Evolutionary conservation across 2,113 vertebrate genomes (phyloP).

Genomic region (Lycocorax pyrrhopterus): DNA sequence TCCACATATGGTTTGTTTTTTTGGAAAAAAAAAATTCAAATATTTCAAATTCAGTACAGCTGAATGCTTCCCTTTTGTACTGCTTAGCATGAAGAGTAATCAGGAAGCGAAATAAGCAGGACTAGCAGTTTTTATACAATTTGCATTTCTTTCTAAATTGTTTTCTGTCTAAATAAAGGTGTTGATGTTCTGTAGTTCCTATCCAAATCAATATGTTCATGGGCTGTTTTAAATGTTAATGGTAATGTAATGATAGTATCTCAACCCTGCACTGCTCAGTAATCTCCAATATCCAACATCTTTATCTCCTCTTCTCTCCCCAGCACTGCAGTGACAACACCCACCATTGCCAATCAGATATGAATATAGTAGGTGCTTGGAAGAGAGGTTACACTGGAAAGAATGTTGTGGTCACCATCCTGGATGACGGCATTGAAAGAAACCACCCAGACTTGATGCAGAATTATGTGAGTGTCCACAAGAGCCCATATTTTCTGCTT

Average conservation of each 20-base stretch:
- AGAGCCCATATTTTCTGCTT: background rate
- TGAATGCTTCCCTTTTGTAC: background rate
- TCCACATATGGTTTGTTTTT: background rate
- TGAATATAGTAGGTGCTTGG: slow-evolving; percentile 99
- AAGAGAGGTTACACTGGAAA: slow-evolving; percentile 96
- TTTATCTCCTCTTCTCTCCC: slow-evolving; percentile 21
- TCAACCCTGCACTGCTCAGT: background rate
- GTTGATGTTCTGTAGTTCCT: background rate
- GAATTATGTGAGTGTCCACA: slow-evolving; percentile 89
- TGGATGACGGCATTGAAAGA: slow-evolving; percentile 96
- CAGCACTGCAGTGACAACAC: slow-evolving; percentile 96
- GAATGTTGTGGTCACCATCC: slow-evolving; percentile 94
- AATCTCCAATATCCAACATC: background rate
- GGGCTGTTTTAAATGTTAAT: background rate
- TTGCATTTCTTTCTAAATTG: background rate
- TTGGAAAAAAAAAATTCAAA: background rate
- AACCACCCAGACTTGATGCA: slow-evolving; percentile 95
- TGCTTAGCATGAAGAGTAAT: background rate
- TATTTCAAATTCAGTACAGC: background rate
- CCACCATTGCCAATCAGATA: slow-evolving; percentile 96
- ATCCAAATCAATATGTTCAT: background rate
- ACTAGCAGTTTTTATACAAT: background rate
- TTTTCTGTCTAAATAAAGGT: background rate
- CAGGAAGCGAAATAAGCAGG: background rate
- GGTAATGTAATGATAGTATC: background rate